These are phyloP conservation scores for Tetranychus truncatus DNA, from an alignment of 2,888 invertebrate genomes.

Conservation along the genomic window DNA sequence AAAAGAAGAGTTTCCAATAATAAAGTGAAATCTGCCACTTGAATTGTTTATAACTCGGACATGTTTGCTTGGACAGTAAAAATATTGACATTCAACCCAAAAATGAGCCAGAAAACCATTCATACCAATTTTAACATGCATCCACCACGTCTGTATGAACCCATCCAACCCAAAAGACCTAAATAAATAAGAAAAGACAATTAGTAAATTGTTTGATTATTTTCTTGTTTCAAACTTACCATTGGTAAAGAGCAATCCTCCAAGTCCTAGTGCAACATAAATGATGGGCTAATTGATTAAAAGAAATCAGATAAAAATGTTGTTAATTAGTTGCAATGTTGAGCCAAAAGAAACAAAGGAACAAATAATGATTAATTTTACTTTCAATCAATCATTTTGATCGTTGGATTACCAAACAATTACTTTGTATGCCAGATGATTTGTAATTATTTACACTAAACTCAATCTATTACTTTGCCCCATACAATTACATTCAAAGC, in stretches of 20 bases:
- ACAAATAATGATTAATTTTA: no score
- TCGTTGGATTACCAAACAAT: no score
- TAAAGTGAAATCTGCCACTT: neutral
- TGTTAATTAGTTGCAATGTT: neutral
- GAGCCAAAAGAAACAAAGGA: neutral
- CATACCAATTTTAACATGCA: slow-evolving; percentile 26
- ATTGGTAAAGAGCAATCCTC: slow-evolving; percentile 32
- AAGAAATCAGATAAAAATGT: neutral
- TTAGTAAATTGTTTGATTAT: neutral
- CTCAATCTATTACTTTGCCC: no score
- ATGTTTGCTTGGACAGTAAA: no score
- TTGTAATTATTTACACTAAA: no score
- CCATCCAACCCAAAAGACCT: slow-evolving; percentile 27
- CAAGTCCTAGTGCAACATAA: slow-evolving; percentile 32
- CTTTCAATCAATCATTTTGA: no score
- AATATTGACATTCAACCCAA: no score
- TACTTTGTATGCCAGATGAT: no score
- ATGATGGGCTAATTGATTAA: slow-evolving; percentile 31
- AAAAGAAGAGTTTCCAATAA: neutral
- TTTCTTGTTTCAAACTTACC: slow-evolving; percentile 20
- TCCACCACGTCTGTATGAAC: slow-evolving; percentile 24
- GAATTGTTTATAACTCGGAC: neutral
- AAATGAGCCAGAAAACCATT: neutral
- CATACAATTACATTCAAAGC: no score
- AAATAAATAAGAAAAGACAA: neutral